A percentile compares a stretch with the other conserved stretches of the same genome.
These are phyloP conservation scores for Paramormyrops hopkinsi DNA, from an alignment of 2,797 vertebrate genomes.

Conservation along the genomic window DNA sequence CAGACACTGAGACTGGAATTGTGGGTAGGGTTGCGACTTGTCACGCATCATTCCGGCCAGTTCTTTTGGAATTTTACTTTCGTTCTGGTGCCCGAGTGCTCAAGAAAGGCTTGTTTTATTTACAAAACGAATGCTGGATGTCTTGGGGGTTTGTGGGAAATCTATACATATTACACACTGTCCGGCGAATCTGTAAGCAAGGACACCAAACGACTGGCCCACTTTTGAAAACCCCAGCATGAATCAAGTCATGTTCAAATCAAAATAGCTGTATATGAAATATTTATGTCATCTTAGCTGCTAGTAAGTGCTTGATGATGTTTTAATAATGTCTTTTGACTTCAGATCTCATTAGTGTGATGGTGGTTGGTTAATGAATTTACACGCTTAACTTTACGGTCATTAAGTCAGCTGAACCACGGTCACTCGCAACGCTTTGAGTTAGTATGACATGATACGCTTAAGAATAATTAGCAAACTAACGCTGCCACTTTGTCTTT, in stretches of 20 bases:
- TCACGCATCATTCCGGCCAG: not conserved
- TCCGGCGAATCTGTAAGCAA: not conserved
- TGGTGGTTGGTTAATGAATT: not conserved
- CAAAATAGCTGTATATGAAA: not conserved
- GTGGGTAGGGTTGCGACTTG: not conserved
- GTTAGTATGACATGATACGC: not conserved
- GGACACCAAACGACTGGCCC: not conserved
- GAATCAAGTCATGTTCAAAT: not conserved
- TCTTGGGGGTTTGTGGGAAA: not conserved
- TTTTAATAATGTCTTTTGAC: constrained; percentile 11
- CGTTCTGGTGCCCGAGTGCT: not conserved
- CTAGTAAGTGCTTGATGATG: constrained; percentile 42
- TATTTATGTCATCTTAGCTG: constrained; percentile 27
- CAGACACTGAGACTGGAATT: not conserved
- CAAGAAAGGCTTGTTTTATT: not conserved
- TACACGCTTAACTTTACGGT: not conserved
- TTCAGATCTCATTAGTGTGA: not conserved
- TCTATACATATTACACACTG: not conserved
- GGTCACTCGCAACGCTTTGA: not conserved
- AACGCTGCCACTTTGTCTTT: not conserved
- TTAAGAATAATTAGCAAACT: not conserved
- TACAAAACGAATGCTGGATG: not conserved
- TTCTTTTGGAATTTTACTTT: not conserved
- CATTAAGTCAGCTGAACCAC: not conserved
- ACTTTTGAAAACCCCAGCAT: not conserved